Percentiles rank a stretch among this genome's conserved stretches.
Conservation (phyloP, 2,888 invertebrate species). For the Philereme vetulata region DNA sequence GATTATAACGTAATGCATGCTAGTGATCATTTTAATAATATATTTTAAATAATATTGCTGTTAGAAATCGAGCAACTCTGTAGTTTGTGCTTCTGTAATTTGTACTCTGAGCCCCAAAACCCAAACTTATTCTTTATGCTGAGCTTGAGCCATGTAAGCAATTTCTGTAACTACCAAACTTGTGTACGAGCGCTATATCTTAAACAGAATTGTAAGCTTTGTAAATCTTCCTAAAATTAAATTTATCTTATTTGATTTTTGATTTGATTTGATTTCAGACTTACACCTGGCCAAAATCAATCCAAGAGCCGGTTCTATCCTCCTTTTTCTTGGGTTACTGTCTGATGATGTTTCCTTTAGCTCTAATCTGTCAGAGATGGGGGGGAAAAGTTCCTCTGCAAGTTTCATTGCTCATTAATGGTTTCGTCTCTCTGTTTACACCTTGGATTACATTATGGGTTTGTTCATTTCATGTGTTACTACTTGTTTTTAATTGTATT, state of each 20-base stretch:
- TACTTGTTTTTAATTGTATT: neutral
- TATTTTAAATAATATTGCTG: too few species aligned
- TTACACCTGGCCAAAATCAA: conserved; percentile 62
- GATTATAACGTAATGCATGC: too few species aligned
- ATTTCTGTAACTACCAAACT: too few species aligned
- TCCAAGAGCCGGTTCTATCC: conserved; percentile 65
- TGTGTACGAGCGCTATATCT: too few species aligned
- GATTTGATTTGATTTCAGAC: conserved; percentile 41
- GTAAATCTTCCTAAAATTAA: neutral
- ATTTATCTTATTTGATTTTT: neutral
- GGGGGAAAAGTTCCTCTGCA: conserved; percentile 85
- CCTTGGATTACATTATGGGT: conserved; percentile 61
- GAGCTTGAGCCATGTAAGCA: too few species aligned
- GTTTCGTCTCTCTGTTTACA: conserved; percentile 49
- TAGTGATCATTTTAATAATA: too few species aligned
- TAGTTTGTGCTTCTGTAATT: too few species aligned
- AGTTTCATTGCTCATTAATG: conserved; percentile 62
- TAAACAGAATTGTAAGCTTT: too few species aligned
- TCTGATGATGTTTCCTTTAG: conserved; percentile 79
- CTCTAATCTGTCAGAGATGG: conserved; percentile 83
- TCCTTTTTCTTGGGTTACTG: conserved; percentile 82
- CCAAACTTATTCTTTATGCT: too few species aligned
- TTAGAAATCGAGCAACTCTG: too few species aligned
- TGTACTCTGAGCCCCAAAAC: too few species aligned
- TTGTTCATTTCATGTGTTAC: conserved; percentile 24